Percentiles rank a stretch among this genome's conserved stretches.
phyloP scores from a whole-genome alignment of 2,797 vertebrate genomes.

The Sarcophilus harrisii region DNA sequence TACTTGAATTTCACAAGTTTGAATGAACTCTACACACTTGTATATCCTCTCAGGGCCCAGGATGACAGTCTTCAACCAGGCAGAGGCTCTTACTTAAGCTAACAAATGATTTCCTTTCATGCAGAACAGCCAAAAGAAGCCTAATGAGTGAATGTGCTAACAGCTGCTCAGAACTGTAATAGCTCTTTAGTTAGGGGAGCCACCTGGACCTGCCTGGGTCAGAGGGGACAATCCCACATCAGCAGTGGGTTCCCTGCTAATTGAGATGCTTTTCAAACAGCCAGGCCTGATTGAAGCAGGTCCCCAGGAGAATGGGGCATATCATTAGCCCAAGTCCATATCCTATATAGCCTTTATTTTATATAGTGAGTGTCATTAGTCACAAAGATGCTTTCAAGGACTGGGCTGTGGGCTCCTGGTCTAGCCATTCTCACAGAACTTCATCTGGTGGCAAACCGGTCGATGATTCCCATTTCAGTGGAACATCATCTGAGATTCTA shows the following conservation, averaged over 20 bases:
- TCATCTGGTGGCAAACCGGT: background rate
- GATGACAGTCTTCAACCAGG: background rate
- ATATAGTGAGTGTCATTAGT: background rate
- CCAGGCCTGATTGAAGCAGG: background rate
- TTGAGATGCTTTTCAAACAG: background rate
- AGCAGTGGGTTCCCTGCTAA: background rate
- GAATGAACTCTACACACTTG: background rate
- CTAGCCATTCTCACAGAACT: background rate
- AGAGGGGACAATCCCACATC: background rate
- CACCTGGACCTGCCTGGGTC: constrained; percentile 23
- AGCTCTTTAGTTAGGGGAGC: background rate
- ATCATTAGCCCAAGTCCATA: background rate
- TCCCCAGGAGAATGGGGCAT: constrained; percentile 13
- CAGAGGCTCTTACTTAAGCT: background rate
- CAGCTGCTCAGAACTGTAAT: background rate
- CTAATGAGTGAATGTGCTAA: constrained; percentile 2
- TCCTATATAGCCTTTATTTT: background rate
- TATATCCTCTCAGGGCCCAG: background rate
- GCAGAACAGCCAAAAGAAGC: background rate
- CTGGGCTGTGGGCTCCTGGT: background rate
- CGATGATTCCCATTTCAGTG: background rate
- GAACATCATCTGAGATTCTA: background rate
- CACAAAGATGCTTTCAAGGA: background rate
- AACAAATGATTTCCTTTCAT: constrained; percentile 4
- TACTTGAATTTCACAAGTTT: background rate